Evolutionary conservation across 2,113 vertebrate genomes (phyloP), one percentile per base, ranked within the genome.

Genomic region (Sclerurus mexicanus): DNA sequence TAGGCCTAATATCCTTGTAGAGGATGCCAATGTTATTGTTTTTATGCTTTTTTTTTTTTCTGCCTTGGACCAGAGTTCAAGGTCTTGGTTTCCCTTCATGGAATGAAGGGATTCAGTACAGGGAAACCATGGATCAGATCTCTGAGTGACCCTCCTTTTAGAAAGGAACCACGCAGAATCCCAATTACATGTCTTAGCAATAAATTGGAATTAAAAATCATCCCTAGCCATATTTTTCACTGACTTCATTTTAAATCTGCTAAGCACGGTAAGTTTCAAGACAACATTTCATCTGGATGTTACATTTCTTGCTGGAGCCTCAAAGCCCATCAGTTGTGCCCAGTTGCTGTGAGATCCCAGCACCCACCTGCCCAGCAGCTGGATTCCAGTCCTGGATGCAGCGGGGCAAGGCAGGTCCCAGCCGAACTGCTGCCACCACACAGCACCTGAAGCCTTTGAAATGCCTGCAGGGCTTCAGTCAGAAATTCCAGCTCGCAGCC

Each of bases 351-450:
- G 10, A 44, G 33, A 25, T 40, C 33, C 25, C 30, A 30, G 28
- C 33, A 23, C 27, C 31, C 24, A 0, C 39, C 10, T 16, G 27
- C 47, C 44, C 39, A 46, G 53, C 28, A 52, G 49, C 14, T 13
- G 15, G 22, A 6, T 30, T 11, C 23, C 56, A 58, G 14, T 23
- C 56, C 37, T 0, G 1, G n/a, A 4, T 2, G 21, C 28, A 31
- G 52, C 1, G 0, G 80, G n/a, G 64, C 62, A 49, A 14, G 47
- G 28, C 39, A 55, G 28, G 25, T 46, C 46, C 39, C 60, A 68
- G 60, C 50, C 67, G 24, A 27, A 60, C 77, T 58, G 37, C 63
- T 22, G 52, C 56, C 77, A 67, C 31, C 60, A 40, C 60, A 12
- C 56, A 21, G 37, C 63, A 64, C 33, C 56, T 35, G 50, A 77